A percentile compares a stretch with the other conserved stretches of the same genome.
Conservation (phyloP, 37 sponge, comb jelly and placozoan species). For the Aphrocallistes beatrix region DNA sequence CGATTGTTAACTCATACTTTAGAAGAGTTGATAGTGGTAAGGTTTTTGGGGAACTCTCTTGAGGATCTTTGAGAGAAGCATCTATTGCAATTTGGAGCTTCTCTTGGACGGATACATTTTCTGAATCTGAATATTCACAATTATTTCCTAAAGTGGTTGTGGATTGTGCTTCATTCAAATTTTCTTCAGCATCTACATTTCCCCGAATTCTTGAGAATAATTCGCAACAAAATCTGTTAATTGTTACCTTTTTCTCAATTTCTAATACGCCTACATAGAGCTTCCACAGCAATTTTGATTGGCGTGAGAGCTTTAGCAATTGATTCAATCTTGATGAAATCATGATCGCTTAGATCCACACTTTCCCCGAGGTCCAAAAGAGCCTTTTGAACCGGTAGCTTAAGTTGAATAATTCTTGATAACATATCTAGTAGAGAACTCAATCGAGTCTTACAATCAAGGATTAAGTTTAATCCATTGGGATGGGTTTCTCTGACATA, state of each 20-base stretch:
- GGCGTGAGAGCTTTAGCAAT: background rate
- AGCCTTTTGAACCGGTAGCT: constrained; percentile 10
- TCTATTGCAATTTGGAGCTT: constrained; percentile 13
- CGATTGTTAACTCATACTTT: constrained; percentile 4
- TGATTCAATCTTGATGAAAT: background rate
- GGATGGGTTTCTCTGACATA: background rate
- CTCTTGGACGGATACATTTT: constrained; percentile 13
- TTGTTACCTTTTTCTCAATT: constrained; percentile 5
- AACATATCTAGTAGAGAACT: background rate
- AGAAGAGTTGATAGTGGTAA: background rate
- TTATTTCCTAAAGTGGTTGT: background rate
- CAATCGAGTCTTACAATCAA: background rate
- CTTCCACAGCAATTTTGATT: background rate
- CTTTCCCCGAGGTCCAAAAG: background rate
- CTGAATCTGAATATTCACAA: background rate
- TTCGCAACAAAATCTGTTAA: constrained; percentile 16
- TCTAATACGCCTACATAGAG: background rate
- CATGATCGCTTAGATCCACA: background rate
- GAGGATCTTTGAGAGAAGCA: background rate
- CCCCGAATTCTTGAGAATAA: constrained; percentile 9
- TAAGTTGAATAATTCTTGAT: background rate
- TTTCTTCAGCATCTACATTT: constrained; percentile 2
- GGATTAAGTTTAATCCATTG: background rate
- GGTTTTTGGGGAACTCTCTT: background rate
- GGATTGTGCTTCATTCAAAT: constrained; percentile 11